A percentile compares a stretch with the other conserved stretches of the same genome.
Conservation (phyloP, 2,113 vertebrate genomes). For the Poecilia latipinna region DNA sequence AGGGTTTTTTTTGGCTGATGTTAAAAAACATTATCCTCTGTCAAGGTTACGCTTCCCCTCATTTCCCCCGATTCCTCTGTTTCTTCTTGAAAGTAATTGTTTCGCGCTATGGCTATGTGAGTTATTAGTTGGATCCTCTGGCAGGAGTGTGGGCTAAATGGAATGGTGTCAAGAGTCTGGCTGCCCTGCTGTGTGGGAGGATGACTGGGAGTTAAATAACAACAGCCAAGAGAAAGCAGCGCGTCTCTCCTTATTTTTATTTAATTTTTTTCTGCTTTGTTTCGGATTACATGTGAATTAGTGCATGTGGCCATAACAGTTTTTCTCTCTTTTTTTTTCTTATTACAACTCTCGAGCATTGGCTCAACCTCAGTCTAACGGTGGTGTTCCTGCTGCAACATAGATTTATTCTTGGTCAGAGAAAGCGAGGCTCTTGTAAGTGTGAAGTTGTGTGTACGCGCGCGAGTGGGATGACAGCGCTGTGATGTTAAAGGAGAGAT, state of each 20-base stretch:
- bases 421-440: conserved; percentile 10
- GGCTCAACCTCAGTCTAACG: conserved; percentile 28
- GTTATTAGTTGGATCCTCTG: conserved; percentile 70
- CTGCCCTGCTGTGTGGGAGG: conserved; percentile 68
- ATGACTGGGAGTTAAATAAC: conserved; percentile 70
- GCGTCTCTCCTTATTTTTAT: conserved; percentile 20
- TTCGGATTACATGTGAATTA: background rate
- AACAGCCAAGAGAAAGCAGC: conserved; percentile 52
- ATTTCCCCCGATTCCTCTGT: conserved; percentile 60
- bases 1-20: conserved; percentile 41
- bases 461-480: conserved; percentile 18
- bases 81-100: conserved; percentile 68
- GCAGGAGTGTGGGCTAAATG: conserved; percentile 75
- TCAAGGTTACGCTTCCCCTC: conserved; percentile 65
- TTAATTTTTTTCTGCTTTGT: background rate
- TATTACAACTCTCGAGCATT: background rate
- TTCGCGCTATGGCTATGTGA: conserved; percentile 56
- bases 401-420: conserved; percentile 17
- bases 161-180: conserved; percentile 74
- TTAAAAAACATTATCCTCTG: conserved; percentile 51
- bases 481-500: conserved; percentile 29
- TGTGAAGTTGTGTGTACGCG: conserved; percentile 4
- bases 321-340: conserved; percentile 5
- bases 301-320: conserved; percentile 13
- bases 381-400: background rate